Evolutionary conservation across 2,113 vertebrate genomes (phyloP).

Genomic region (Platysternon megacephalum): DNA sequence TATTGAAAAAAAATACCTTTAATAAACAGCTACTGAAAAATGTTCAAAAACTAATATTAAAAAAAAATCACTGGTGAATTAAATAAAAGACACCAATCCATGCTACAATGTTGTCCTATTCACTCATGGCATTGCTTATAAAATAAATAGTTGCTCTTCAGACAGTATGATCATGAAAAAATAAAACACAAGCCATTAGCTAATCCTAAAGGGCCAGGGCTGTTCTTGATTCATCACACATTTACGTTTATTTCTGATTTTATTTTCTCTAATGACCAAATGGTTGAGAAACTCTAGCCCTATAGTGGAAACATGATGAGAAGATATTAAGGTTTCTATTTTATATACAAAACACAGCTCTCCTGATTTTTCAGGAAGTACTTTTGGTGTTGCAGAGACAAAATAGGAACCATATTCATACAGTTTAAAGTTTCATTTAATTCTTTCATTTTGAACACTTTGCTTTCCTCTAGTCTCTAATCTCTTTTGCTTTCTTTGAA

Average conservation of each 20-base stretch:
- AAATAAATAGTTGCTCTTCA: neutral
- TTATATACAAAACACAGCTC: neutral
- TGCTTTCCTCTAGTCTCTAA: neutral
- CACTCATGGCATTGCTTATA: neutral
- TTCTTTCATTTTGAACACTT: neutral
- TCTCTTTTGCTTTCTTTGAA: neutral
- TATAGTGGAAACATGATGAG: neutral
- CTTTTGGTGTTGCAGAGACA: neutral
- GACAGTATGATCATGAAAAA: neutral
- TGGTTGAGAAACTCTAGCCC: slow-evolving; percentile 2
- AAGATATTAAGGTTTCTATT: neutral
- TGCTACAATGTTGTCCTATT: neutral
- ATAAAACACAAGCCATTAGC: neutral
- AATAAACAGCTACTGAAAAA: neutral
- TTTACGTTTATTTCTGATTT: slow-evolving; percentile 5
- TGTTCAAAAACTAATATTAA: neutral
- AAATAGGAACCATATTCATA: neutral
- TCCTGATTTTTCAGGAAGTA: neutral
- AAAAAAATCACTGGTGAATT: neutral
- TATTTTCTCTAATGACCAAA: neutral
- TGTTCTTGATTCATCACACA: slow-evolving; percentile 7
- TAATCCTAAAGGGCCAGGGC: neutral
- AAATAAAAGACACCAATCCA: neutral
- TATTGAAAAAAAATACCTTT: neutral
- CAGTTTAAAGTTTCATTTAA: neutral